Evolutionary conservation across 2,113 vertebrate genomes (phyloP).

Genomic region (Chaenogobius annularis): DNA sequence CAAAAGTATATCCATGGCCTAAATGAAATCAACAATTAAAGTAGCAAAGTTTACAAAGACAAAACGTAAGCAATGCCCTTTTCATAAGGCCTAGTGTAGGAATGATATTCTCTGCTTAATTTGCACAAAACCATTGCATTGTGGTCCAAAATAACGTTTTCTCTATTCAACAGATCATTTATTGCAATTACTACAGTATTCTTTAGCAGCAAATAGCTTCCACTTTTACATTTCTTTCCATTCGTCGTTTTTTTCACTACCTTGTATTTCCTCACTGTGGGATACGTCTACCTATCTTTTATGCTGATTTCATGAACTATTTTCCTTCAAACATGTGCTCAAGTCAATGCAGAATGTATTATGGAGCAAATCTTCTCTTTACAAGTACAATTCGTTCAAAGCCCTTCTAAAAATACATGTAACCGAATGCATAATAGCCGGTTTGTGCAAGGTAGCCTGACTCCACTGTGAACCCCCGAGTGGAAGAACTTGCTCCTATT

Average conservation of each 20-base stretch:
- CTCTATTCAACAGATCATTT: neutral
- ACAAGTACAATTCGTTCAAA: constrained; percentile 6
- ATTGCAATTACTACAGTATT: neutral
- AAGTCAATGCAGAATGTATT: constrained; percentile 8
- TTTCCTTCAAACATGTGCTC: constrained; percentile 3
- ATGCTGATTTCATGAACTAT: constrained; percentile 5
- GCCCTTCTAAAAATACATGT: constrained; percentile 5
- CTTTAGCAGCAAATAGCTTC: neutral
- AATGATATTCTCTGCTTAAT: too few species aligned
- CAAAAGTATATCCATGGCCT: too few species aligned
- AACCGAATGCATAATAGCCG: constrained; percentile 2
- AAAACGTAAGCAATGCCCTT: too few species aligned
- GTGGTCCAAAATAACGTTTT: too few species aligned
- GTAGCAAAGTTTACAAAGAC: too few species aligned
- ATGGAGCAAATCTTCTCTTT: constrained; percentile 1
- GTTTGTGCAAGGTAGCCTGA: constrained; percentile 4
- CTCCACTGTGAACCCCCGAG: constrained; percentile 28
- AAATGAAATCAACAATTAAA: too few species aligned
- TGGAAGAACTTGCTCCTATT: constrained; percentile 7
- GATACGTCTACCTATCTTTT: constrained; percentile 5
- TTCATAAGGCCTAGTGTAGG: too few species aligned
- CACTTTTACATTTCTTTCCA: neutral
- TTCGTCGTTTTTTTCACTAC: neutral
- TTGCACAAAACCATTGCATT: too few species aligned
- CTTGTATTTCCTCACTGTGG: constrained; percentile 1